Evolutionary conservation across 2,797 vertebrate species (phyloP), one percentile per base, ranked within the genome.

Genomic region (Spheniscus humboldti): DNA sequence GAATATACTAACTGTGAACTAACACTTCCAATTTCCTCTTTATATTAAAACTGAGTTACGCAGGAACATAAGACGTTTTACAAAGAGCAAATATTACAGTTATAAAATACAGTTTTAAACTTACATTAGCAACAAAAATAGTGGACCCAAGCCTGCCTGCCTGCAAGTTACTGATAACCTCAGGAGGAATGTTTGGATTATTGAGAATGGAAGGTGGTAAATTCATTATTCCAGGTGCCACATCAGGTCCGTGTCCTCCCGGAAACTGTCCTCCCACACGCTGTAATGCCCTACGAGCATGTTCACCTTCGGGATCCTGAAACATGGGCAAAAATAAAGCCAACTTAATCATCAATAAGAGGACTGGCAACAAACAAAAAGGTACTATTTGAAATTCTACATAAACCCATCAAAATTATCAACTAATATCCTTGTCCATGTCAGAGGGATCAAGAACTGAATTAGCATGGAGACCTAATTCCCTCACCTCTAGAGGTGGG

Each of bases 91-190:
- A 73, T 28, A 66, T 7, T 64, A 23, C 14, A 93, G 52, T 71
- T 75, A 79, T 37, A 86, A 97, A 87, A 91, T 9, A 92, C 47
- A 86, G 59, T 78, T 92, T 97, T 90, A 95, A 96, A 97, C 99
- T 99, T 97, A 99, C 99, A 95, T 99, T 99, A 92, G 99, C 99
- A 87, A 99, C 99, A 98, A 99, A 99, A 95, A 99, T 99, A 0
- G 99, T 99, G 94, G 98, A 98, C 60, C 99, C 99, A 60, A 99
- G 98, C 73, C 99, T 98, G 60, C 99, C 99, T 13, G 98, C 98
- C 97, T 99, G 99, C 95, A 99, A 98, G 30, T 99, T 99, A 90
- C 98, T 99, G 96, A 99, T 99, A 96, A 99, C 98, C 33, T 99
- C 99, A 37, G 98, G 99, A 91, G 99, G 99, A 97, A 99, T 99